Base-by-base conservation (phyloP, 1,140 invertebrate species). In the Brachionus calyciflorus region DNA sequence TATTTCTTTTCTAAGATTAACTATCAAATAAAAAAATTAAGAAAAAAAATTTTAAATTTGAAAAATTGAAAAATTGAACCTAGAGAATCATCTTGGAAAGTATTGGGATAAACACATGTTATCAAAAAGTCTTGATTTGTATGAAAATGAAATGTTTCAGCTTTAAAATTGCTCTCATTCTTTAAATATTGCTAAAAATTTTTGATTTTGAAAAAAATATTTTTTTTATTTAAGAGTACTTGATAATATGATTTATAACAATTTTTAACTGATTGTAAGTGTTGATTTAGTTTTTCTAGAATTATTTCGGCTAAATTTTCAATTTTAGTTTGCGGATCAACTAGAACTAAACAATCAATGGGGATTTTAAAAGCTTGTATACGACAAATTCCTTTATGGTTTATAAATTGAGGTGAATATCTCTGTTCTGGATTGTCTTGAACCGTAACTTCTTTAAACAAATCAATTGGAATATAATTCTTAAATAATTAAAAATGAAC, bases 71-170 rank as follows among this genome's bases (percentile, higher is more conserved):
- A 28, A 57, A 14, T 57, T 30, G 40, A 24, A 70, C 68, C 33
- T 40, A 73, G 21, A 40, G 5, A 40, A 17, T 73, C 69, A 14
- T 73, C 69, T 26, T 1, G 7, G 7, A 30, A 21, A 30, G 46
- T 49, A 17, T 19, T 73, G 2, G 69, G 69, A 73, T 73, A 73
- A 40, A 73, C 19, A 46, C 69, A 73, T 37, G 69, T 73, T 21
- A 73, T 0, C 14, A 53, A 40, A 12, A 30, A 40, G 19, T 49
- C 9, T 33, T 55, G n/a, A 55, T 73, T 49, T 4, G 14, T 40
- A 5, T 51, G 14, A 55, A 30, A 73, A 17, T 73, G 69, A 73
- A 51, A 73, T 17, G 69, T 10, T 41, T 73, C 30, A 33, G 51
- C 69, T 21, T 24, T 12, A 41, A 73, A 73, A 21, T 49, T 30